phyloP scores from a whole-genome alignment of 2,797 vertebrate species.

The Oreortyx pictus region DNA sequence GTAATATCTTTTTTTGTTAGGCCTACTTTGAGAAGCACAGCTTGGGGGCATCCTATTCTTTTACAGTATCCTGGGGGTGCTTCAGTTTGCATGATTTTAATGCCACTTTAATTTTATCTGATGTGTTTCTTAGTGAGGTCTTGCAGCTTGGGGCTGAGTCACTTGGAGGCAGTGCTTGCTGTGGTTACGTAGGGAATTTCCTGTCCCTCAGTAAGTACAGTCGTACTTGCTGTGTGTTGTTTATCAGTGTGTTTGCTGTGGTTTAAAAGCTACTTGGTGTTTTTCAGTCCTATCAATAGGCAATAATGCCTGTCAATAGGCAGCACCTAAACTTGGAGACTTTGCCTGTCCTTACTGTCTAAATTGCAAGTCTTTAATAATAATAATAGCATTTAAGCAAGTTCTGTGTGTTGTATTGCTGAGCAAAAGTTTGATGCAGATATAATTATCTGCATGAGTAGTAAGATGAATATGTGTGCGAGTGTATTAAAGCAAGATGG shows the following conservation, averaged over 20 bases:
- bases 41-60: neutral
- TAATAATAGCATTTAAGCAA: neutral
- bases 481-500: accelerated
- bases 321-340: neutral
- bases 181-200: neutral
- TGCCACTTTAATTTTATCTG: neutral
- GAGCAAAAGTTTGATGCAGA: neutral
- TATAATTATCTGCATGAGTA: too few relatives aligned
- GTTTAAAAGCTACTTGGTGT: neutral
- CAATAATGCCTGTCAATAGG: too few relatives aligned
- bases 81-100: neutral
- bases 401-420: neutral
- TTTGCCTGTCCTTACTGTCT: neutral
- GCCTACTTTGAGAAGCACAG: neutral
- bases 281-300: neutral
- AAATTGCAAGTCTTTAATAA: neutral
- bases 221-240: neutral
- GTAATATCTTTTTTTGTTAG: neutral
- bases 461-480: neutral
- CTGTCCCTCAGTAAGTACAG: neutral
- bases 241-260: neutral
- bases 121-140: neutral
- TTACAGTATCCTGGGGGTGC: neutral
- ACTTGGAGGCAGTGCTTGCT: neutral
- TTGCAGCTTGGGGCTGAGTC: neutral